Conservation (phyloP, 2,888 invertebrate species). For the Nasonovia ribisnigri region DNA sequence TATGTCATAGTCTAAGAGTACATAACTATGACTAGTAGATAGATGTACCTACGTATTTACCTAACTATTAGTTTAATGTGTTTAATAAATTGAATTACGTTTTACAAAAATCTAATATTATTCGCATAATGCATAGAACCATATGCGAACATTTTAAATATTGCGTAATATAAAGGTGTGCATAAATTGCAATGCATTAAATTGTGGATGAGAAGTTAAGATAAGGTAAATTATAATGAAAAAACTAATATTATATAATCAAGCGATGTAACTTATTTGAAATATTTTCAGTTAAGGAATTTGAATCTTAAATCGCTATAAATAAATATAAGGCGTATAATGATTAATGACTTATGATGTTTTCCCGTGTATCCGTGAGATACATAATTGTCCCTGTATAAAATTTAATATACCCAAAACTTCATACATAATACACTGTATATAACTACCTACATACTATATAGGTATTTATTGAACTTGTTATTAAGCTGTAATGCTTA, state of each 20-base stretch:
- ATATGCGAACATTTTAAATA: not conserved
- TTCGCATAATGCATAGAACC: not conserved
- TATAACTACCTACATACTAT: not conserved
- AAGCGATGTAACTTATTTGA: not conserved
- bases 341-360: not conserved
- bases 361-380: not conserved
- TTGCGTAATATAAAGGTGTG: not conserved
- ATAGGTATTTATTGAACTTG: not conserved
- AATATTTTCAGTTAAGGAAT: not conserved
- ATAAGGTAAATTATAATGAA: not conserved
- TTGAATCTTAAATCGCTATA: not conserved
- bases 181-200: not conserved
- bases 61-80: not conserved
- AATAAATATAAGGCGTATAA: not conserved
- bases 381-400: not conserved
- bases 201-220: not conserved
- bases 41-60: not conserved
- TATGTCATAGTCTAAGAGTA: not conserved
- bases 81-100: not conserved
- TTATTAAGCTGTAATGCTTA: not conserved
- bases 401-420: not conserved
- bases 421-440: not conserved
- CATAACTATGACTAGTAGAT: not conserved
- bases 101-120: not conserved
- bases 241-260: not conserved